Percentiles rank a stretch among this genome's conserved stretches.
These are phyloP conservation scores for Haliaeetus leucogaster DNA, from an alignment of 2,113 vertebrate genomes.

Conservation along the genomic window DNA sequence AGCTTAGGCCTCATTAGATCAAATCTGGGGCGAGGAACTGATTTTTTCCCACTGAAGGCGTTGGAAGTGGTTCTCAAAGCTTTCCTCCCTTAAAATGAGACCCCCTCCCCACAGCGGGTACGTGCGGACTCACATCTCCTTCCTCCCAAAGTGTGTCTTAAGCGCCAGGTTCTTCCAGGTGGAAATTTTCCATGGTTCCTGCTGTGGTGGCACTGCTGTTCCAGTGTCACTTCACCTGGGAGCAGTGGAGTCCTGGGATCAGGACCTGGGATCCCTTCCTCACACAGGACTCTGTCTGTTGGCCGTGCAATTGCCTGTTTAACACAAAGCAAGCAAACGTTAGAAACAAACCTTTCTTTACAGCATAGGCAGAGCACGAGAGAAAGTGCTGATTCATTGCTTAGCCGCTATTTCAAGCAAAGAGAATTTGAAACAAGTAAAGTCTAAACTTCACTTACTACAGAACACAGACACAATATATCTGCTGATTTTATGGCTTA, in stretches of 20 bases:
- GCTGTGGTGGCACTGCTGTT: neutral
- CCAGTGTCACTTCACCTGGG: neutral
- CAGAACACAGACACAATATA: neutral
- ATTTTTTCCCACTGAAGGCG: neutral
- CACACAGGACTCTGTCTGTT: neutral
- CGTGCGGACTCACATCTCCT: rapidly evolving
- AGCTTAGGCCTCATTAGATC: neutral
- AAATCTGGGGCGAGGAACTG: neutral
- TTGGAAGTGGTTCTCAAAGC: neutral
- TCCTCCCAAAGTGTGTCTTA: neutral
- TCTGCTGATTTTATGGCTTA: neutral
- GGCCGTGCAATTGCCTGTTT: neutral
- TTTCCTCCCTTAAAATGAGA: neutral
- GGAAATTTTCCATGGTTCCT: neutral
- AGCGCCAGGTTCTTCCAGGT: neutral
- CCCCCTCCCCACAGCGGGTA: rapidly evolving
- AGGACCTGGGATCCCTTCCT: neutral
- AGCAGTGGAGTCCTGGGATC: neutral
- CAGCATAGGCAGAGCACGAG: neutral
- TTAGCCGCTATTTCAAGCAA: neutral
- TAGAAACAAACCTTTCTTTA: neutral
- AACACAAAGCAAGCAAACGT: neutral
- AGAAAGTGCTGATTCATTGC: neutral
- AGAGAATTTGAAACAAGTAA: neutral
- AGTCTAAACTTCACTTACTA: neutral